Conservation (phyloP, 1,140 invertebrate genomes). For the Euschistus heros region DNA sequence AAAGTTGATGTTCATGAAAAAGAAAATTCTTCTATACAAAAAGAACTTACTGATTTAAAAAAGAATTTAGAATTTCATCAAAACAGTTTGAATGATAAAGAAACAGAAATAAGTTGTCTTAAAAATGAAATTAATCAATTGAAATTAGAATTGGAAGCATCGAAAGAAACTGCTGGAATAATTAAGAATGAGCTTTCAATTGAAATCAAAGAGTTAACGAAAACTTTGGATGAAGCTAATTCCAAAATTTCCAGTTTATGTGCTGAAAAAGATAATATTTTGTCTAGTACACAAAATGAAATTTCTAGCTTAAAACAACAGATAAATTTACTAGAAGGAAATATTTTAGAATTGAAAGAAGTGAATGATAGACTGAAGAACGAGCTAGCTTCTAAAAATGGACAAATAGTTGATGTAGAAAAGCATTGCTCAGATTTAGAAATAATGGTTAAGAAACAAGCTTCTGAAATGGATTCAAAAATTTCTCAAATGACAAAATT, state of each 20-base stretch:
- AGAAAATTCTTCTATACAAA: constrained; percentile 28
- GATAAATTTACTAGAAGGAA: neutral
- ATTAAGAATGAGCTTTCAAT: neutral
- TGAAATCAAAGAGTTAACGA: neutral
- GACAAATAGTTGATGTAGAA: neutral
- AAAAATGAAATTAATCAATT: constrained; percentile 12
- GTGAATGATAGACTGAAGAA: neutral
- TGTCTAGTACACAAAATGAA: neutral
- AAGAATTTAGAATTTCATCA: constrained; percentile 34
- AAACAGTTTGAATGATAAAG: constrained; percentile 33
- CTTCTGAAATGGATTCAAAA: neutral
- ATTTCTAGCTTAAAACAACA: neutral
- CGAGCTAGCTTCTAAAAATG: neutral
- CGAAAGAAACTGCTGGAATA: neutral
- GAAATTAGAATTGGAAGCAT: constrained; percentile 1
- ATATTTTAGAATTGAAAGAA: neutral
- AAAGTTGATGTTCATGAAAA: constrained; percentile 29
- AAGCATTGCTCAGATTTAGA: neutral
- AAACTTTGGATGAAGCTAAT: neutral
- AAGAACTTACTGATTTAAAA: constrained; percentile 34
- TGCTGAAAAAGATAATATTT: neutral
- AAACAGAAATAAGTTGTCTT: constrained; percentile 35
- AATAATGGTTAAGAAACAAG: neutral
- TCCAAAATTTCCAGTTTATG: neutral
- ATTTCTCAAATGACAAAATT: neutral